Conservation (phyloP, 2,113 vertebrate species). For the Gobiocypris rarus region DNA sequence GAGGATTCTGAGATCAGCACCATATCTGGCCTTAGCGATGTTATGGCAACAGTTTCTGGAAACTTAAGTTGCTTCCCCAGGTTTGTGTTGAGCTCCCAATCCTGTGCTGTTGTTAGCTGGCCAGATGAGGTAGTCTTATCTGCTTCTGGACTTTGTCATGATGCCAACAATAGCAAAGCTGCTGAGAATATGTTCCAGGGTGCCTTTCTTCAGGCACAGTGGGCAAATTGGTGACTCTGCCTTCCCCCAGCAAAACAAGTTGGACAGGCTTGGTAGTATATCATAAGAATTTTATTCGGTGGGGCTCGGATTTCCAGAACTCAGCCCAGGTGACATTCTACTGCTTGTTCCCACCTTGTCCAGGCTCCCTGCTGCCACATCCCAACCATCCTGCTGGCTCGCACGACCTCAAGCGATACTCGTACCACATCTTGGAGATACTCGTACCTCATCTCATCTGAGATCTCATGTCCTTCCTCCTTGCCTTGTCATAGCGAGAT, state of each 20-base stretch:
- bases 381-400: background rate
- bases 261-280: background rate
- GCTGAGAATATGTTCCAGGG: background rate
- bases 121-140: background rate
- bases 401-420: background rate
- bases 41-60: background rate
- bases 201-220: background rate
- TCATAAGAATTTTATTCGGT: background rate
- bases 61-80: background rate
- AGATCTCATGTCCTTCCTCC: background rate
- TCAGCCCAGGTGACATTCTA: background rate
- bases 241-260: background rate
- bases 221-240: background rate
- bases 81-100: background rate
- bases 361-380: background rate
- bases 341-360: background rate
- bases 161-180: background rate
- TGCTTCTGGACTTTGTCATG: too few relatives aligned
- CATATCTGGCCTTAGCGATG: background rate
- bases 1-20: background rate
- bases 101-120: background rate
- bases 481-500: background rate
- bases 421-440: background rate
- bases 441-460: too few relatives aligned
- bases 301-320: background rate